Evolutionary conservation across 2,113 vertebrate species (phyloP), one percentile per base, ranked within the genome.

Genomic region (Pachypanchax playfairii): DNA sequence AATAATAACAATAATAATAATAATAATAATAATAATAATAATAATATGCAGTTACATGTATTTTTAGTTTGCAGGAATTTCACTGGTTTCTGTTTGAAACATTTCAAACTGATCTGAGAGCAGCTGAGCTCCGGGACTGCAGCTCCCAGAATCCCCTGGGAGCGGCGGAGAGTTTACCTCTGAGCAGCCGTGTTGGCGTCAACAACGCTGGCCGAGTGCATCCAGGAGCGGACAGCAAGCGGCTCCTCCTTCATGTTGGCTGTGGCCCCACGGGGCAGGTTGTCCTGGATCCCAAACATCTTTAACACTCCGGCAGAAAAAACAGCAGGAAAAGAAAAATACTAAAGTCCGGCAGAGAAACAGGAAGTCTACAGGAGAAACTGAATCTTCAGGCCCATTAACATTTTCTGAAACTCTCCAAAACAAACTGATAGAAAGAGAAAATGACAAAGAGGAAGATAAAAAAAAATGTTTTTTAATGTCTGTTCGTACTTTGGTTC

Each of bases 251-350:
- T 87, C 87, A 86, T 58, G 61, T 50, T 55, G 28, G 76, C 68
- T 0, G 79, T 55, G 63, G 79, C 79, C 65, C 85, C 87, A 0
- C 83, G 85, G 65, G 87, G 85, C 33, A 83, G 38, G 36, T 52
- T 65, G 52, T 85, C 85, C 73, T 84, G 83, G 71, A 84, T 77
- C 55, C 85, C 83, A 10, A 89, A 89, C 87, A 89, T 89, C 64
- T 69, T 42, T 54, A 20, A 22, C 0, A 15, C 33, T 14, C 4
- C 28, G 20, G 17, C 48, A 5, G n/a, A 21, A 21, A 20, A 33
- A 51, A 10, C 18, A 43, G 5, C 17, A 22, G 6, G 44, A 36
- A 21, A 49, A 49, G 15, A 12, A 22, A 35, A 24, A 4, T n/a
- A 12, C 39, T 31, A 28, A 53, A 61, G 55, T 51, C 46, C 47